Base-by-base conservation (phyloP, 2,888 invertebrate species). In the Dendrolimus pini region DNA sequence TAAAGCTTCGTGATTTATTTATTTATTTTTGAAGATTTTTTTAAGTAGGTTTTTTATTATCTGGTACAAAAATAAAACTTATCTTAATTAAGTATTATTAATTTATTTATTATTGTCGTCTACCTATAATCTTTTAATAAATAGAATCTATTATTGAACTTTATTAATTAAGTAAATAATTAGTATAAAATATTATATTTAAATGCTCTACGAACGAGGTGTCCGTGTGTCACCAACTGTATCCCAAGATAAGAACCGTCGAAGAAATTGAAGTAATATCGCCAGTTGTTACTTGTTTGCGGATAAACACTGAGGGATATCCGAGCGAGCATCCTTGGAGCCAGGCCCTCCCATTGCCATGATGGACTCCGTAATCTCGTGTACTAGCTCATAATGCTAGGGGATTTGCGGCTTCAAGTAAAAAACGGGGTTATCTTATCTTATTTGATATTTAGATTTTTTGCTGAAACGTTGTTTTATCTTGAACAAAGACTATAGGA, bases 191-290 rank as follows among this genome's bases (percentile, higher is more conserved):
- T 30, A 30, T 30, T 6, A 30, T 30, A 30, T 30, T 30, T 30
- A 30, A 30, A 30, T 30, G 30, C 30, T 30, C 30, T 30, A 30
- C 12, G 30, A 55, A 8, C 55, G 58, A 0, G 3, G 6, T 0
- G 47, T 1, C 71, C 18, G 74, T 80, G 57, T 70, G 73, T 74
- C 65, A 52, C 54, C 42, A 55, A 59, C 66, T 63, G 70, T 65
- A 71, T 71, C 70, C 70, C 58, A 56, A 79, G 81, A 82, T 82
- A 81, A 80, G 81, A 76, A 69, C 72, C 73, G 71, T 71, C 72
- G 73, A 80, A 80, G 80, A 77, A 80, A 82, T 82, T 80, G 79
- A 74, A 79, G 81, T 80, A 78, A 80, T 78, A 80, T 78, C 69
- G 77, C 68, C 77, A 75, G 77, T 77, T 74, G 77, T 74, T 74